A percentile compares a stretch with the other conserved stretches of the same genome.
phyloP scores from a whole-genome alignment of 2,888 invertebrate species.

The Strigamia transsilvanica region DNA sequence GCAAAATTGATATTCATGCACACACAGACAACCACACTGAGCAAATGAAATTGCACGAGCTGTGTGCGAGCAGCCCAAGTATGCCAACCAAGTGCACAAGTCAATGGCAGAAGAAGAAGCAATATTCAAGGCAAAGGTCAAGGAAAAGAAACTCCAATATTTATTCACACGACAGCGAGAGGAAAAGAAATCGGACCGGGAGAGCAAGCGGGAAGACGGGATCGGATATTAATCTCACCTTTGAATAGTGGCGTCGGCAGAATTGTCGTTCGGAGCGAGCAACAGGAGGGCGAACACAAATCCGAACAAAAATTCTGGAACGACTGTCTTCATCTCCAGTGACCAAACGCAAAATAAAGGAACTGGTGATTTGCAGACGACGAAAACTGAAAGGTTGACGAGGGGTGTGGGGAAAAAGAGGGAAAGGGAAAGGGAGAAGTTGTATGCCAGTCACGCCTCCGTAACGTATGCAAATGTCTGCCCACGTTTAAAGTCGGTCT shows the following conservation, averaged over 20 bases:
- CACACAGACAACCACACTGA: no score
- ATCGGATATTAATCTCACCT: neutral
- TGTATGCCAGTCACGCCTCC: conserved; percentile 8
- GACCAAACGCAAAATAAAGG: conserved; percentile 16
- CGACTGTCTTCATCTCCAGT: conserved; percentile 52
- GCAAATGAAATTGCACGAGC: neutral
- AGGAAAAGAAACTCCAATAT: neutral
- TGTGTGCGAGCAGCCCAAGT: no score
- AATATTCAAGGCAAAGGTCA: conserved; percentile 13
- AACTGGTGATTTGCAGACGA: conserved; percentile 22
- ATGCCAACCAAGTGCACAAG: neutral
- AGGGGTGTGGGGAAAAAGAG: conserved; percentile 13
- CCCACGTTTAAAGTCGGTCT: neutral
- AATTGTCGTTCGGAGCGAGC: conserved; percentile 44
- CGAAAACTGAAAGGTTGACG: neutral
- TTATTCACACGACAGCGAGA: neutral
- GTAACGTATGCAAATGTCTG: conserved; percentile 10
- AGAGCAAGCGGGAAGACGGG: no score
- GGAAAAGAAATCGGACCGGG: neutral
- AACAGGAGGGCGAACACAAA: conserved; percentile 51
- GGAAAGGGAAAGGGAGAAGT: conserved; percentile 20
- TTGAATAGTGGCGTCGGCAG: conserved; percentile 30
- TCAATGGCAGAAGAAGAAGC: neutral
- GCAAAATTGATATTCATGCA: no score
- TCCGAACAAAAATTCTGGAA: conserved; percentile 50